phyloP scores from a whole-genome alignment of 2,113 vertebrate genomes.

The Sterrhoptilus dennistouni region DNA sequence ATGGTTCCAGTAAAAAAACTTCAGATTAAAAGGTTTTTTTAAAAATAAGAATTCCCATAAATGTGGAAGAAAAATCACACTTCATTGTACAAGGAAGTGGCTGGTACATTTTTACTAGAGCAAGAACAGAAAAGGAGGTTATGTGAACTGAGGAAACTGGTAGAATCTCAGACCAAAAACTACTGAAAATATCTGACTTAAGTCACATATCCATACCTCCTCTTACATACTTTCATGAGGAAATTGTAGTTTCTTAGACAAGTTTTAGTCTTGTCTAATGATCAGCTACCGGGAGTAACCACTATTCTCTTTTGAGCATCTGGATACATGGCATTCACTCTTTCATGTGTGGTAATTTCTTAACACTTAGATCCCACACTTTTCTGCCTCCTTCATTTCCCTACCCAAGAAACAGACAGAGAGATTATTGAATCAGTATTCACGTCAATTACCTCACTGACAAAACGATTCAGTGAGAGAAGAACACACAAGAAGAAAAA shows the following conservation, averaged over 20 bases:
- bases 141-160: neutral
- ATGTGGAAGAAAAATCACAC: neutral
- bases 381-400: neutral
- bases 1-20: neutral
- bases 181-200: neutral
- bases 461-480: neutral
- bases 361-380: neutral
- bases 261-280: neutral
- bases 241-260: neutral
- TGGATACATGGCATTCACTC: neutral
- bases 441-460: neutral
- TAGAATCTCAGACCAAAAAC: neutral
- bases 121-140: neutral
- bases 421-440: neutral
- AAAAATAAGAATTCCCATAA: neutral
- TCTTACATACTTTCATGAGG: neutral
- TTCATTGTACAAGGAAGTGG: neutral
- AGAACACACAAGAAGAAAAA: neutral
- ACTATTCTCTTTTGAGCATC: neutral
- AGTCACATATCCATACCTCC: neutral
- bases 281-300: neutral
- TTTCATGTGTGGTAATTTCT: neutral
- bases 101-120: neutral
- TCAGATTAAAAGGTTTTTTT: neutral
- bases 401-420: neutral